Evolutionary conservation across 2,113 vertebrate genomes (phyloP), one percentile per base, ranked within the genome.

Genomic region (Melanerpes formicivorus): DNA sequence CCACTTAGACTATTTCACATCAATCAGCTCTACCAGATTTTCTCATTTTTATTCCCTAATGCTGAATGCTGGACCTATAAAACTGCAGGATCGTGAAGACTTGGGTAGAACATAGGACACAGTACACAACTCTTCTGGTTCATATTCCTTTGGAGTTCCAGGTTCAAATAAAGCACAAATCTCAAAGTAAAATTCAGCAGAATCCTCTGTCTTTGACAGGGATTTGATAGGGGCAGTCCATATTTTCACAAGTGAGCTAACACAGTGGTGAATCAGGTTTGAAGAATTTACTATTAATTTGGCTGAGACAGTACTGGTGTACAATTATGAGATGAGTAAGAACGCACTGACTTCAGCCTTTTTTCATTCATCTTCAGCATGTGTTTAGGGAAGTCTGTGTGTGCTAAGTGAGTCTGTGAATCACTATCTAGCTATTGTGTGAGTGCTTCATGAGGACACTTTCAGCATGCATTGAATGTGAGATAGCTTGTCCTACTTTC

Each of bases 331-430:
- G 30, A 67, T 54, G 37, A 80, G 40, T 65, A 66, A 87, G 46
- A 19, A 9, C 76, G 22, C 48, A 75, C 32, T 89, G 48, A 48
- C 52, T 90, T 84, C 54, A 60, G 26, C 10, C 19, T 78, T 65
- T 89, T 78, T 83, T 87, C 82, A 93, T 93, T 95, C 84, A 88
- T 81, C 77, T 86, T 74, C 54, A 67, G 15, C 14, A 22, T 25
- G 48, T 71, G 22, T 74, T 86, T 69, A 14, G 13, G 50, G 44
- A 88, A 83, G 30, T 30, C 37, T 78, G 30, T 11, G 34, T 59
- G 37, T 72, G 25, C 37, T 59, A 66, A 80, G 42, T 7, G 30
- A 91, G 65, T 8, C 25, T 93, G 54, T 62, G 52, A 85, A 75
- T 86, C 6, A 3, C 69, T 78, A 56, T 59, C 27, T 64, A 16